Evolutionary conservation across 2,888 invertebrate species (phyloP), one percentile per base, ranked within the genome.

Genomic region (Meiosimyza decipiens): DNA sequence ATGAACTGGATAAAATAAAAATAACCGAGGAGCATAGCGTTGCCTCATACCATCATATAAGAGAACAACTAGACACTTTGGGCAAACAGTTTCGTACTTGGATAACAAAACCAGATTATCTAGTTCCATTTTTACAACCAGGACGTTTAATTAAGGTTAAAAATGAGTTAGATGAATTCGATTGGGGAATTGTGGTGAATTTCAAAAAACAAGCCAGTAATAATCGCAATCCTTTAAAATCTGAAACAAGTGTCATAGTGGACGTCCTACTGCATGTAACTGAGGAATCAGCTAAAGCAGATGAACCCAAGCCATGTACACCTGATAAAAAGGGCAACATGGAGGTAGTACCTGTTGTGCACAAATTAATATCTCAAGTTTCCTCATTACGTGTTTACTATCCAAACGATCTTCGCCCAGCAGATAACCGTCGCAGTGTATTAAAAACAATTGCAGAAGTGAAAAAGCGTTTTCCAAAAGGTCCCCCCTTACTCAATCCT

Each of bases 171-270:
- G 90, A 93, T 77, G 94, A 95, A 82, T 99, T 96, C 86, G 98
- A 97, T 80, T 99, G 99, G 99, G 98, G 98, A 13, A 94, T 96
- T 64, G 92, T 99, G 69, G 91, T 99, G 1, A 97, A 97, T 87
- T 97, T 96, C 83, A 93, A 94, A 81, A 95, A 95, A 80, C 92
- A 92, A 78, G 87, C 82, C 0, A 80, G 80, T 28, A 87, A 86
- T 59, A 88, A 87, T 57, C 83, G 82, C 59, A 89, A 89, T 83
- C 89, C 89, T 0, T 70, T 85, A 1, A 87, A 90, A 85, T 84
- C 90, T 80, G 87, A 87, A 69, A 82, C 86, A 0, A 75, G 76
- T 1, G 80, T 96, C 75, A 90, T 95, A 16, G 91, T 97, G 0
- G 97, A 98, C 83, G 92, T 96, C 63, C 86, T 98, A 74, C 87